Conservation (phyloP, 2,113 vertebrate genomes). For the Seriola aureovittata region DNA sequence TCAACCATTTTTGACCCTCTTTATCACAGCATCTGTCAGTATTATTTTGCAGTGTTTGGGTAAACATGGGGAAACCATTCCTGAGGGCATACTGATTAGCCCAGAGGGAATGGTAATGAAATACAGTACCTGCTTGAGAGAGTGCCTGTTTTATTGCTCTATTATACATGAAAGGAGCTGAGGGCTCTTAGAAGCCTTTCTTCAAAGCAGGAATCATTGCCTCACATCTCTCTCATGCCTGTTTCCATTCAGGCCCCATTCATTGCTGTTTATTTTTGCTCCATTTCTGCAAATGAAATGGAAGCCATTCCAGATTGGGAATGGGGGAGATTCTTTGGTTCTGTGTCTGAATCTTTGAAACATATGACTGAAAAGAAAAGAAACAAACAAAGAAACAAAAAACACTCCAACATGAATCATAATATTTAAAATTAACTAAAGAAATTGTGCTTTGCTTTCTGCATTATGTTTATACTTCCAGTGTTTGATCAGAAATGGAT, state of each 20-base stretch:
- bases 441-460: neutral
- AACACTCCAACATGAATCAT: neutral
- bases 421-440: neutral
- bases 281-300: slow-evolving; percentile 58
- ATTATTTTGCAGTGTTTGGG: slow-evolving; percentile 56
- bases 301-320: slow-evolving; percentile 21
- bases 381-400: neutral
- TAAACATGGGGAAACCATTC: slow-evolving; percentile 67
- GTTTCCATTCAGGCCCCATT: slow-evolving; percentile 66
- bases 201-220: slow-evolving; percentile 72
- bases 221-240: slow-evolving; percentile 49
- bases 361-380: neutral
- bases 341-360: neutral
- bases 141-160: slow-evolving; percentile 70
- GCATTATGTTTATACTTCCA: too few relatives aligned
- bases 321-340: neutral
- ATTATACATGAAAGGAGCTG: slow-evolving; percentile 74
- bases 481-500: too few relatives aligned
- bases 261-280: slow-evolving; percentile 72
- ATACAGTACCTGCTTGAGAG: slow-evolving; percentile 72
- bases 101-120: slow-evolving; percentile 66
- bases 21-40: slow-evolving; percentile 47
- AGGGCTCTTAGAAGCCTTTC: slow-evolving; percentile 65
- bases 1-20: slow-evolving; percentile 26
- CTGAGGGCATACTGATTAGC: slow-evolving; percentile 66